A percentile compares a stretch with the other conserved stretches of the same genome.
These are phyloP conservation scores for Gnatocerus cornutus DNA, from an alignment of 2,888 invertebrate species.

Conservation along the genomic window DNA sequence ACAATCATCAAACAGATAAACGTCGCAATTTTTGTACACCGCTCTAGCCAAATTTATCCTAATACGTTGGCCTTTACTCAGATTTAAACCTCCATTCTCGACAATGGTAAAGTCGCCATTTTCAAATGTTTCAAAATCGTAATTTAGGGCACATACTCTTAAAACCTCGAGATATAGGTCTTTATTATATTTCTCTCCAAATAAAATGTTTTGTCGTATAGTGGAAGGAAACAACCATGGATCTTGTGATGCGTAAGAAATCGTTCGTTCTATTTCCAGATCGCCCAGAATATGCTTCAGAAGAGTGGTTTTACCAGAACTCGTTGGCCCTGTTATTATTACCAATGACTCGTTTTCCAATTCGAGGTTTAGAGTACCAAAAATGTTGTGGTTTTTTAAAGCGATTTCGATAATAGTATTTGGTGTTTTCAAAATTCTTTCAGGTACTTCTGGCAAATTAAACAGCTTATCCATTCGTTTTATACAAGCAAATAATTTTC, in stretches of 20 bases:
- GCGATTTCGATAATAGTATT: too few species aligned
- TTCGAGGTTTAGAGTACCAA: too few species aligned
- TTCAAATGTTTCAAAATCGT: conserved; percentile 81
- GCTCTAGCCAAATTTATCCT: not conserved
- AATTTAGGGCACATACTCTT: conserved; percentile 75
- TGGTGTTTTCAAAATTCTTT: too few species aligned
- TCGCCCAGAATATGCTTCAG: too few species aligned
- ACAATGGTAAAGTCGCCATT: conserved; percentile 83
- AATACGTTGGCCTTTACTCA: conserved; percentile 71
- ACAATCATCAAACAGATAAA: conserved; percentile 15
- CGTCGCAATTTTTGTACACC: conserved; percentile 62
- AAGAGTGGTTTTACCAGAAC: too few species aligned
- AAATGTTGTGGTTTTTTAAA: too few species aligned
- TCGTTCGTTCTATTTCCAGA: conserved; percentile 63
- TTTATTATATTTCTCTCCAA: conserved; percentile 76
- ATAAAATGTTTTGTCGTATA: conserved; percentile 70
- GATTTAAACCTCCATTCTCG: conserved; percentile 83
- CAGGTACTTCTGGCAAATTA: too few species aligned
- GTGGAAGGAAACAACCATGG: conserved; percentile 74
- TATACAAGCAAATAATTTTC: too few species aligned
- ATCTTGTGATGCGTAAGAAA: conserved; percentile 74
- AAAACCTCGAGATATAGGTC: conserved; percentile 75
- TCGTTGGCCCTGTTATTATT: too few species aligned
- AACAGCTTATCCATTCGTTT: too few species aligned
- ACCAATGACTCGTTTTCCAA: too few species aligned